A percentile compares a stretch with the other conserved stretches of the same genome.
Evolutionary conservation across 2,113 vertebrate species (phyloP).

Genomic region (Phalacrocorax carbo): DNA sequence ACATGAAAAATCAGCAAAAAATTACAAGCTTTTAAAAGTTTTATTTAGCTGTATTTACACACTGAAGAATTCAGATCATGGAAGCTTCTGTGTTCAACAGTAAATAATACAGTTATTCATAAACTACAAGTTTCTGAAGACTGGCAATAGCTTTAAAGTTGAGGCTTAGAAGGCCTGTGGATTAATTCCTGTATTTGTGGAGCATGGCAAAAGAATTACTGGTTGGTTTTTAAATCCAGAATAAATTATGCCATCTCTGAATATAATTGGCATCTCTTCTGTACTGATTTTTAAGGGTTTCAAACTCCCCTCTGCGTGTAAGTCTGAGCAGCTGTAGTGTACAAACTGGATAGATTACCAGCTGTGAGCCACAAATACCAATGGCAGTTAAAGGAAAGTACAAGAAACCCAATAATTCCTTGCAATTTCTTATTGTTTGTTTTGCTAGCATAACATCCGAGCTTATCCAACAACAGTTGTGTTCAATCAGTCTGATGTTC

Average conservation of each 20-base stretch:
- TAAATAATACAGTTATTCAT: background rate
- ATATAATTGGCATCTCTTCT: background rate
- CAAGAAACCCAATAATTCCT: background rate
- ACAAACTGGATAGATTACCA: background rate
- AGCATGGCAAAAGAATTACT: background rate
- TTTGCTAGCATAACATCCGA: slow-evolving; percentile 89
- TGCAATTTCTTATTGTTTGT: slow-evolving; percentile 11
- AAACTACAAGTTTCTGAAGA: background rate
- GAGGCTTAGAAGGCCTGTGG: background rate
- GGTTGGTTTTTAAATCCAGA: background rate
- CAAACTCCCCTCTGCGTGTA: background rate
- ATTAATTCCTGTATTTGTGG: background rate
- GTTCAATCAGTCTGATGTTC: slow-evolving; percentile 90
- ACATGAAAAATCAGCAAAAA: background rate
- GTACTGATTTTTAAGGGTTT: background rate
- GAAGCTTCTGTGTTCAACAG: background rate
- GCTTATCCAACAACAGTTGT: slow-evolving; percentile 97
- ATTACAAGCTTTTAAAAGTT: background rate
- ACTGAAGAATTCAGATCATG: background rate
- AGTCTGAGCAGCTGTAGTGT: background rate
- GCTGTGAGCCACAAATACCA: background rate
- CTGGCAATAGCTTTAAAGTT: background rate
- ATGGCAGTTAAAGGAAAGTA: background rate
- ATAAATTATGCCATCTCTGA: background rate
- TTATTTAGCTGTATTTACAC: background rate